phyloP scores from a whole-genome alignment of 53 echinoderm and acorn worm species.

The Echinarachnius parma region DNA sequence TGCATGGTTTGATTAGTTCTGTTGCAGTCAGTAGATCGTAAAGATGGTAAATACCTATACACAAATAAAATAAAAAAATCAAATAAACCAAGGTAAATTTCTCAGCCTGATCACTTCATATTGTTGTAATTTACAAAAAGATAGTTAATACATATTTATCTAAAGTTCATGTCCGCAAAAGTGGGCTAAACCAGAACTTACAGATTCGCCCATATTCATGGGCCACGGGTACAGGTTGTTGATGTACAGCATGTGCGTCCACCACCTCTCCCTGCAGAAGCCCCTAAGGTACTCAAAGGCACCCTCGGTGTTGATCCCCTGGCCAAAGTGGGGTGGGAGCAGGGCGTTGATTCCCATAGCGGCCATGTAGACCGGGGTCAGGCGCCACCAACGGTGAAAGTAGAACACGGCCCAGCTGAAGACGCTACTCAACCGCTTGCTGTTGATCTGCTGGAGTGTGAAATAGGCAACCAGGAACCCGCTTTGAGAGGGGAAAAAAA shows the following conservation, averaged over 20 bases:
- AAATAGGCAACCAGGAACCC: constrained; percentile 61
- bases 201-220: not conserved
- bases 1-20: too few relatives aligned
- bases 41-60: too few relatives aligned
- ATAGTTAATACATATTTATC: too few relatives aligned
- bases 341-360: constrained; percentile 34
- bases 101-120: too few relatives aligned
- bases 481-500: constrained; percentile 12
- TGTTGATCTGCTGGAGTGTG: constrained; percentile 42
- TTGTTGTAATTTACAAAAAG: too few relatives aligned
- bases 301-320: constrained; percentile 19
- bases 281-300: not conserved
- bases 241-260: constrained; percentile 56
- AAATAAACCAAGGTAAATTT: too few relatives aligned
- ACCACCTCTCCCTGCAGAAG: constrained; percentile 32
- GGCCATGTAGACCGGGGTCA: constrained; percentile 54
- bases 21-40: too few relatives aligned
- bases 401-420: constrained; percentile 52
- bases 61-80: too few relatives aligned
- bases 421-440: constrained; percentile 1
- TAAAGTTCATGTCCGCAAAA: too few relatives aligned
- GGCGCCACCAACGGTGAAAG: constrained; percentile 67
- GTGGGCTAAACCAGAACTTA: too few relatives aligned
- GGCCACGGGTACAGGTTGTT: constrained; percentile 64
- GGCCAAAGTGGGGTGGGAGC: constrained; percentile 26